phyloP scores from a whole-genome alignment of 1,140 invertebrate genomes.

The Ostrea denselamellosa region DNA sequence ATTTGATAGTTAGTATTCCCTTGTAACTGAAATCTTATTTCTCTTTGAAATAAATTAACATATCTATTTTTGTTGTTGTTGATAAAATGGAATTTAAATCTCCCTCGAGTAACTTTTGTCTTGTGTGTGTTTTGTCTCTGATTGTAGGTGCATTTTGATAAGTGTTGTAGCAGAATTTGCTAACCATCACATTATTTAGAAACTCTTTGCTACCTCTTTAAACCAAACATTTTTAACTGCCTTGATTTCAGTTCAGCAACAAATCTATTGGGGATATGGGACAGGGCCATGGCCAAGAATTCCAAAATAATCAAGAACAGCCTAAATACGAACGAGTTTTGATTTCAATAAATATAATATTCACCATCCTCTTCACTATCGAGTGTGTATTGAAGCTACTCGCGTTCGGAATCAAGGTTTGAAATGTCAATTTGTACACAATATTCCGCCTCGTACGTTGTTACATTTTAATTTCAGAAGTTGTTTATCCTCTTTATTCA shows the following conservation, averaged over 20 bases:
- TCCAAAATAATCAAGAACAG: slow-evolving; percentile 44
- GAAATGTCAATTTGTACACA: slow-evolving; percentile 51
- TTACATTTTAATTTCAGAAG: slow-evolving; percentile 36
- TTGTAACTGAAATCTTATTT: too few species aligned
- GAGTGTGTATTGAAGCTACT: slow-evolving; percentile 98
- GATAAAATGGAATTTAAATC: not conserved
- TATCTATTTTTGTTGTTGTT: not conserved
- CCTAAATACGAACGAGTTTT: slow-evolving; percentile 61
- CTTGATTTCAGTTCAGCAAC: slow-evolving; percentile 68
- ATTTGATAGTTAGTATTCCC: too few species aligned
- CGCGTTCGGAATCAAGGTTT: slow-evolving; percentile 97
- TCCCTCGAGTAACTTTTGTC: not conserved
- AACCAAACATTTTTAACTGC: slow-evolving; percentile 47
- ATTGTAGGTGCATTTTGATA: slow-evolving; percentile 38
- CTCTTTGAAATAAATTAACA: too few species aligned
- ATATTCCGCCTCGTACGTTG: slow-evolving; percentile 33
- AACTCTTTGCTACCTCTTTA: slow-evolving; percentile 37
- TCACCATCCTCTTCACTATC: slow-evolving; percentile 96
- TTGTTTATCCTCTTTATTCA: not conserved
- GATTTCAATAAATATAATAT: slow-evolving; percentile 92
- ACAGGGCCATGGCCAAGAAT: slow-evolving; percentile 25
- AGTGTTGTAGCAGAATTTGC: slow-evolving; percentile 39
- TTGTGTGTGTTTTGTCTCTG: not conserved
- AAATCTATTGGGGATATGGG: slow-evolving; percentile 38
- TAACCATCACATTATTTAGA: slow-evolving; percentile 40